Base-by-base conservation (phyloP, 2,113 vertebrate genomes). In the Etheostoma cragini region DNA sequence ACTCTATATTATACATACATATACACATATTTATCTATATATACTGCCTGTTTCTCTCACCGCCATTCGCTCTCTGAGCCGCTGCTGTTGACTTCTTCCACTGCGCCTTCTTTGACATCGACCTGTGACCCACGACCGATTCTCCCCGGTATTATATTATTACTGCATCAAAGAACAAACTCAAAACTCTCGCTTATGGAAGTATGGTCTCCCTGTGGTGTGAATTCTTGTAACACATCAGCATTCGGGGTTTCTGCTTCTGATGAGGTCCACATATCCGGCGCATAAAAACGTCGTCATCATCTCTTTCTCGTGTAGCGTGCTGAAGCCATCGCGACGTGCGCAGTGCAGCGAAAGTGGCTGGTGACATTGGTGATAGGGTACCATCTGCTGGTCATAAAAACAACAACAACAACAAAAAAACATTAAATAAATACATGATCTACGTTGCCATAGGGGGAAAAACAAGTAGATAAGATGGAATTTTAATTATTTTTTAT, bases 221-320 rank as follows among this genome's bases (percentile, higher is more conserved):
- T 13, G 2, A 45, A 46, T 70, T 52, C 54, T 79, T 79, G 61
- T 87, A 88, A 92, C 93, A 94, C 93, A 92, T 94, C 93, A 93
- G 89, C 93, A 77, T 57, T 87, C 26, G 6, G 3, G 1, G 5
- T 2, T 67, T 22, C 50, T 17, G 3, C 30, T 1, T 50, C 13
- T 7, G 16, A 26, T 8, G 6, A 10, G 2, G 4, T 3, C 4
- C 17, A 46, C 50, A 83, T 57, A 30, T 94, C 93, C 93, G 93
- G 89, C 90, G 92, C 91, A 38, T 0, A 17, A 65, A 58, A 33
- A 2, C 60, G 11, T 0, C 92, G 88, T 91, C 75, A 86, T 68
- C 70, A 38, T 24, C 38, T 42, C 6, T 42, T 42, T 11, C 2
- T 63, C 24, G 17, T 26, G 62, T 1, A 11, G 38, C 10, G 38